Conservation (phyloP, 2,113 vertebrate genomes). For the Uria aalge region DNA sequence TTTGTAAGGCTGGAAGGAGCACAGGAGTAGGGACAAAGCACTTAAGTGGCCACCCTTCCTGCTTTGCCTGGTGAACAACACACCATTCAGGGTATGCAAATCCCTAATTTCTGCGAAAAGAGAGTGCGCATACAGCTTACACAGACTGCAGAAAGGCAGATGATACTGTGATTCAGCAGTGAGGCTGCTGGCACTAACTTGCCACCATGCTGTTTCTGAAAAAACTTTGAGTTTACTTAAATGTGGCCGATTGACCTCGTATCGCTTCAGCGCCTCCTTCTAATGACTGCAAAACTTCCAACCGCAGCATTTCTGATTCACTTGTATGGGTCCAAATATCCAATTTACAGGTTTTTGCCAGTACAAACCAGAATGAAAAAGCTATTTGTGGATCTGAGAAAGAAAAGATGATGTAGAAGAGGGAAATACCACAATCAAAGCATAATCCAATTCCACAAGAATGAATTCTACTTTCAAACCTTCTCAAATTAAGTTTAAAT, state of each 20-base stretch:
- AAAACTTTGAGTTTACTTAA: background rate
- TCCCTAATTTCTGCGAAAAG: background rate
- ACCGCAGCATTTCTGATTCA: background rate
- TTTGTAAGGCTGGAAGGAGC: background rate
- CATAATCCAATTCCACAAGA: background rate
- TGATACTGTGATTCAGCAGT: background rate
- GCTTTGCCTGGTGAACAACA: background rate
- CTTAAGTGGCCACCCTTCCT: accelerated
- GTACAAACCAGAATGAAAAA: background rate
- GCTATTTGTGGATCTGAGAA: background rate
- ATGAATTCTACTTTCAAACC: background rate
- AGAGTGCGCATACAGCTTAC: background rate
- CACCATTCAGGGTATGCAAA: background rate
- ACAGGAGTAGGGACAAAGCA: background rate
- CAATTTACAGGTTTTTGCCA: background rate
- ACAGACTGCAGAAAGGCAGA: background rate
- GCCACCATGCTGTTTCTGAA: background rate
- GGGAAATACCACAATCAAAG: background rate
- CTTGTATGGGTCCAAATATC: background rate
- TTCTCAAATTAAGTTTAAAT: background rate
- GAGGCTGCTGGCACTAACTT: background rate
- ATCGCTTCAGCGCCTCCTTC: accelerated
- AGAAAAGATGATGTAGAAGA: background rate
- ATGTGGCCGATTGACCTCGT: background rate
- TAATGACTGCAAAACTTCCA: background rate